Percentiles rank a stretch among this genome's conserved stretches.
phyloP scores from a whole-genome alignment of 2,113 vertebrate species.

The Brachyhypopomus occidentalis region DNA sequence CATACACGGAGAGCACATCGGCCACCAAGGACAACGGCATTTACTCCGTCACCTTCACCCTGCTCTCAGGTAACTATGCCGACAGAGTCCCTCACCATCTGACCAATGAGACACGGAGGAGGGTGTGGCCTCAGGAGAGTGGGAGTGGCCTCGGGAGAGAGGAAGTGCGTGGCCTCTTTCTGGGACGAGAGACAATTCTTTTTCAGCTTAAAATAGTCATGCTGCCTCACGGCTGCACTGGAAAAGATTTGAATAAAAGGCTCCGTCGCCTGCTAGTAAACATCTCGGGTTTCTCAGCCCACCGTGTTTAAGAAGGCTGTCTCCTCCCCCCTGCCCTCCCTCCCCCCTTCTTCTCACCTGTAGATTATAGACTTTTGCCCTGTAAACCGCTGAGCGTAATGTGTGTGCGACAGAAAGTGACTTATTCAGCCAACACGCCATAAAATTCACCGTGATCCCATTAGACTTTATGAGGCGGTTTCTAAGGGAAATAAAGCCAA shows the following conservation, averaged over 20 bases:
- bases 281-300: conserved; percentile 39
- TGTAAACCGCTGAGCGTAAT: conserved; percentile 26
- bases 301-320: conserved; percentile 48
- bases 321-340: neutral
- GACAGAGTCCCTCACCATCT: neutral
- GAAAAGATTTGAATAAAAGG: conserved; percentile 46
- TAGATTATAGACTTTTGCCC: conserved; percentile 3
- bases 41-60: conserved; percentile 95
- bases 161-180: conserved; percentile 3
- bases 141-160: neutral
- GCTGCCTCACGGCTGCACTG: conserved; percentile 21
- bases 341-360: neutral
- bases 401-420: conserved; percentile 23
- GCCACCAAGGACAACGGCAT: conserved; percentile 92
- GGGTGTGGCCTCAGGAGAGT: neutral
- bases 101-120: neutral
- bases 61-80: conserved; percentile 85
- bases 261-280: conserved; percentile 36
- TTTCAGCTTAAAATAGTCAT: conserved; percentile 33
- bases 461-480: conserved; percentile 48
- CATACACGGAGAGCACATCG: conserved; percentile 87
- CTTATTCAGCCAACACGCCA: conserved; percentile 6
- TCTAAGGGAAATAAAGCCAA: conserved; percentile 44
- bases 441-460: conserved; percentile 40
- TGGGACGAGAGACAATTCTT: conserved; percentile 21